phyloP scores from a whole-genome alignment of 2,888 invertebrate species.

The Drosophila seclusa region DNA sequence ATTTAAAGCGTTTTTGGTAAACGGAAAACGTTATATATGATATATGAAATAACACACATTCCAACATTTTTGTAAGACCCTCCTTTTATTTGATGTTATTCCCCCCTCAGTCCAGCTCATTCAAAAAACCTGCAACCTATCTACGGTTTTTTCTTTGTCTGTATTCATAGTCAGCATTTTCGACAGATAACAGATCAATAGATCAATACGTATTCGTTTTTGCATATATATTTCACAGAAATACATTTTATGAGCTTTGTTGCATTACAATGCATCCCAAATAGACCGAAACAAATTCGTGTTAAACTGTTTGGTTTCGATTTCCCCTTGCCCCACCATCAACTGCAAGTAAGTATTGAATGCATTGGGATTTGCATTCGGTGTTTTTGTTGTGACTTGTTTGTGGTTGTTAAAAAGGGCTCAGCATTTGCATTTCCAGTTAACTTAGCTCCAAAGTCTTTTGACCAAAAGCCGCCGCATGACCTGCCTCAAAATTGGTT shows the following conservation, averaged over 20 bases:
- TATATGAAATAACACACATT: background rate
- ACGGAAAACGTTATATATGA: background rate
- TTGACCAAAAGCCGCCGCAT: slow-evolving; percentile 39
- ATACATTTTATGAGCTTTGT: slow-evolving; percentile 1
- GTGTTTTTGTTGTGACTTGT: background rate
- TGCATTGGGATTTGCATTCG: slow-evolving; percentile 30
- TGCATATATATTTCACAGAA: background rate
- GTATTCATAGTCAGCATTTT: background rate
- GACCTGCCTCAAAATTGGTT: slow-evolving; percentile 36
- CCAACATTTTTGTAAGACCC: background rate
- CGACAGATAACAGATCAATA: background rate
- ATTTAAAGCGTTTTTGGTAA: background rate
- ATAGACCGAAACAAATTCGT: slow-evolving; percentile 14
- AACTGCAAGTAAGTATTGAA: slow-evolving; percentile 2
- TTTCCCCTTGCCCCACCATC: background rate
- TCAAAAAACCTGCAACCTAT: background rate
- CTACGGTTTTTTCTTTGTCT: background rate
- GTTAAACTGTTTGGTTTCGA: slow-evolving; percentile 27
- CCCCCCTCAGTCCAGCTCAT: background rate
- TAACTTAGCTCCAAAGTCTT: slow-evolving; percentile 31
- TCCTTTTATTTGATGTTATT: background rate
- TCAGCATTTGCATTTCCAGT: slow-evolving; percentile 43
- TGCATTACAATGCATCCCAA: background rate
- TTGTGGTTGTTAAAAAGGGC: slow-evolving; percentile 23
- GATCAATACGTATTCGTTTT: background rate